Evolutionary conservation across 2,888 invertebrate genomes (phyloP), one percentile per base, ranked within the genome.

Genomic region (Lumbricus terrestris): DNA sequence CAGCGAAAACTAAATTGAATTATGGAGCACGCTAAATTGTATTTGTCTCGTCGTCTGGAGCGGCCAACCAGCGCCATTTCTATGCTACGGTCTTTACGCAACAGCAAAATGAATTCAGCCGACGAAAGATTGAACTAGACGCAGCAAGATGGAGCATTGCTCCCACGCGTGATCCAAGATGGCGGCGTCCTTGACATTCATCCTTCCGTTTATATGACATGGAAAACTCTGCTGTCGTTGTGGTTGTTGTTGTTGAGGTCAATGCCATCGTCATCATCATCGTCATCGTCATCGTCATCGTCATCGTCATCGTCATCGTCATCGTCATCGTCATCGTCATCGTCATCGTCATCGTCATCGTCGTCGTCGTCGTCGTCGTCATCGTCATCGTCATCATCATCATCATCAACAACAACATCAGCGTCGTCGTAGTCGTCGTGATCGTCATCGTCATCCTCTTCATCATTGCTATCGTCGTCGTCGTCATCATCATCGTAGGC

Each of bases 341-440:
- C 88, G 2, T 88, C 88, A 37, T 88, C 88, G 38, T 88, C 38
- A 88, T 37, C 88, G 13, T 88, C 88, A 88, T 29, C 88, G 35
- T 40, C 40, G n/a, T 85, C 88, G 38, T 83, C 83, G 38, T 90
- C 90, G 37, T 91, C 90, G 34, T 89, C 91, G 89, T 90, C 91
- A 88, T 88, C 89, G 88, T 88, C 83, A 88, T 34, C 90, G 88
- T 47, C 88, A 90, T 89, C 89, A 91, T 82, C 90, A 89, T 83
- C 35, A 82, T 35, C 89, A 90, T 69, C 90, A 89, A 20, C 90
- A 82, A 35, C 89, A 89, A 23, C 89, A 54, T 90, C 90, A 90
- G 89, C 90, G 89, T 90, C 40, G 33, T 42, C 90, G 89, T 90
- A 88, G 89, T 90, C 90, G 47, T 89, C 90, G 54, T 90, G 89